Base-by-base conservation (phyloP, 2,888 invertebrate genomes). In the Uropetala carovei region DNA sequence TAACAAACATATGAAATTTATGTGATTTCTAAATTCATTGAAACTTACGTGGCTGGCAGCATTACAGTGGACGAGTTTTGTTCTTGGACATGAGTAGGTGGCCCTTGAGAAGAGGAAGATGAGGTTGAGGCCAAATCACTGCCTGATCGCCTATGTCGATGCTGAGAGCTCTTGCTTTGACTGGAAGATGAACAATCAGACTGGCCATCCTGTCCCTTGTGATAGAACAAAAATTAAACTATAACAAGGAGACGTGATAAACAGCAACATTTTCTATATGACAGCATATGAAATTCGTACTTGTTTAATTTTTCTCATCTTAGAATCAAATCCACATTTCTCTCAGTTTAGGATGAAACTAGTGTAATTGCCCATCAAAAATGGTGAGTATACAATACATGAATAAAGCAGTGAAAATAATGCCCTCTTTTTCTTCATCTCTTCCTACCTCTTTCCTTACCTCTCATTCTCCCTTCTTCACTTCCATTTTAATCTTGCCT, bases 11-110 rank as follows among this genome's bases (percentile, higher is more conserved):
- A n/a, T n/a, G n/a, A n/a, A n/a, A 43, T 43, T 5, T 43, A 43
- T 43, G 3, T 5, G 43, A 43, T 43, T 43, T 43, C 1, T 43
- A 43, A 43, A 43, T 43, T 43, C 3, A 43, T 43, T 43, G 43
- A 43, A 91, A 93, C 93, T 93, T 93, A 98, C 0, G 97, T 96
- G 92, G 97, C 97, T 1, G 98, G 98, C 92, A 97, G 95, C 30
- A 96, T 95, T 11, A 92, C 27, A 30, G 58, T 59, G 1, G 91
- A 58, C 13, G 57, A 22, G 18, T 59, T 68, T 18, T 58, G 59
- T 14, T 85, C 59, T 14, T 86, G 84, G 30, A 30, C 57, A 27
- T 22, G 91, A 18, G 81, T 27, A 18, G 84, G 27, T 89, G 59
- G 85, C 85, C 84, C 92, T 82, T 59, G 91, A 57, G 92, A 43